Conservation (phyloP, 2,113 vertebrate species). For the Pelusios castaneus region DNA sequence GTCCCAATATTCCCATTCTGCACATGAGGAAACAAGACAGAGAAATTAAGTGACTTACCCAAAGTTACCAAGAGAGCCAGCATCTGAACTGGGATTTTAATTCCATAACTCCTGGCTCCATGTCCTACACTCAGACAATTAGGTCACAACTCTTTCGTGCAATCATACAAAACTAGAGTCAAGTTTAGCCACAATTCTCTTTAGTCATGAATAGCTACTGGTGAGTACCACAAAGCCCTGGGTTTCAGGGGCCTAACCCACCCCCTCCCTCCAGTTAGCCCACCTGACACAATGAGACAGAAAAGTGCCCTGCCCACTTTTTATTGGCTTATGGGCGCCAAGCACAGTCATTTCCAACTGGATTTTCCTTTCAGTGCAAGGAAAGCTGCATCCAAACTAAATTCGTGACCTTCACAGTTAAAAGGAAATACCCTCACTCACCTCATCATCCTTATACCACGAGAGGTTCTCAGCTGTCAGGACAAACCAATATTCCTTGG, state of each 20-base stretch:
- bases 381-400: background rate
- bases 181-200: background rate
- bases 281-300: constrained; percentile 5
- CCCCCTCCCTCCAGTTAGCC: background rate
- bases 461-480: constrained; percentile 96
- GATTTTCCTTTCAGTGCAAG: background rate
- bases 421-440: constrained; percentile 68
- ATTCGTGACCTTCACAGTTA: background rate
- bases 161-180: background rate
- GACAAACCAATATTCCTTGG: constrained; percentile 99
- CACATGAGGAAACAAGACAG: background rate
- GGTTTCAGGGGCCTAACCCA: background rate
- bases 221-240: background rate
- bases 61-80: background rate
- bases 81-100: background rate
- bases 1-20: background rate
- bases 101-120: background rate
- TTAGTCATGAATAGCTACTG: background rate
- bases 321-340: background rate
- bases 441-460: constrained; percentile 99
- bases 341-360: background rate
- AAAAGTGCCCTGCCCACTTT: constrained; percentile 7
- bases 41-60: background rate
- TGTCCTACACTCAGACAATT: background rate
- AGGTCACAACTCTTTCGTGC: background rate